Base-by-base conservation (phyloP, 2,113 vertebrate species). In the Piliocolobus tephrosceles region DNA sequence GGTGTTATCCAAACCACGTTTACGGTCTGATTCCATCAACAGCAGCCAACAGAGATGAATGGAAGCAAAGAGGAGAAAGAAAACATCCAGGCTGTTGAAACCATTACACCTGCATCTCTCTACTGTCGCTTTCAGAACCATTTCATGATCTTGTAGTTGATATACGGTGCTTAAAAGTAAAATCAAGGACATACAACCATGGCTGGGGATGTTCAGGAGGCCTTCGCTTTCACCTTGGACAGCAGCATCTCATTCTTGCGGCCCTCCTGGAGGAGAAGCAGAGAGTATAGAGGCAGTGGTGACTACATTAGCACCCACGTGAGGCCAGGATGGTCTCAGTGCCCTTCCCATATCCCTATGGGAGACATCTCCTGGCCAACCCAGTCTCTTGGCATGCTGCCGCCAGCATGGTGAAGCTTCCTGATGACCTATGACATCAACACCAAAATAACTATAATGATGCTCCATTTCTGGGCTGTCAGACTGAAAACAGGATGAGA, bases 211-310 rank as follows among this genome's bases (percentile, higher is more conserved):
- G 57, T 84, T 99, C 98, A 99, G 95, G 98, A 98, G 94, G 98
- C 99, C 96, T 99, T 99, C 40, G 99, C 98, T 97, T 99, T 99
- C 97, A 99, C 95, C 97, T 99, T 99, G 94, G 99, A 99, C 88
- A 99, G 98, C 90, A 99, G 98, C 97, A 99, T 98, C 98, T 99
- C 99, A 0, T 99, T 99, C 98, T 99, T 99, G 23, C 99, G 99
- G 97, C 99, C 99, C 95, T 99, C 99, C 99, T 99, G 98, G 57
- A 72, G 96, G 97, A 23, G 70, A 90, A 98, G 86, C 90, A 94
- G 91, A 96, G 32, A 91, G 66, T 94, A 18, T 2, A 55, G 73
- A 61, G 85, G 35, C 57, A 10, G 57, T 23, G 32, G 45, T 27
- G 61, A 50, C 20, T 1, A 14, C 9, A 23, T 11, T 2, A 66